These are phyloP conservation scores for Exaiptasia diaphana DNA, from an alignment of 64 coral and sea anemone genomes.

Conservation along the genomic window DNA sequence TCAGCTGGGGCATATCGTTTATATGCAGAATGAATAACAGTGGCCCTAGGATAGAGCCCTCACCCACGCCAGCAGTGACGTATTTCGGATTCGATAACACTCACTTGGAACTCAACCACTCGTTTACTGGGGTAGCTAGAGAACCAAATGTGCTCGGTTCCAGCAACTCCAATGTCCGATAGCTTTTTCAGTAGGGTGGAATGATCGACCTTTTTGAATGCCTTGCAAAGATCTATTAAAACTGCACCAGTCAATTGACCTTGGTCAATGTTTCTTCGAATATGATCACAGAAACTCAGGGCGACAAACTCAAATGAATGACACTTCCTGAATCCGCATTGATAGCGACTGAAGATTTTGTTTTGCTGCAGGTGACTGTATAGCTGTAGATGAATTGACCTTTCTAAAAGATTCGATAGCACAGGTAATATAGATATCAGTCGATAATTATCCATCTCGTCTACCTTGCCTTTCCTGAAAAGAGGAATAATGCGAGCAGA, in stretches of 20 bases:
- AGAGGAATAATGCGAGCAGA: neutral
- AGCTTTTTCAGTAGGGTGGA: neutral
- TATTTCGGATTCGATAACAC: neutral
- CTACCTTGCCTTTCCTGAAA: constrained; percentile 2
- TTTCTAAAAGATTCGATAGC: neutral
- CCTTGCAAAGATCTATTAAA: neutral
- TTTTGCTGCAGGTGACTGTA: neutral
- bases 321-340: neutral
- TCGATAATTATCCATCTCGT: neutral
- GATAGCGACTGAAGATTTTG: neutral
- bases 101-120: constrained; percentile 16
- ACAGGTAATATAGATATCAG: constrained; percentile 18
- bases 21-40: neutral
- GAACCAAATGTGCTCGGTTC: constrained; percentile 8
- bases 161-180: neutral
- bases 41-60: neutral
- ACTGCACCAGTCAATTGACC: neutral
- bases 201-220: neutral
- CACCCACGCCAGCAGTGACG: neutral
- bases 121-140: neutral
- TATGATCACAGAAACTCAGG: neutral
- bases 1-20: neutral
- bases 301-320: neutral
- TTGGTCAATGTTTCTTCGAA: neutral
- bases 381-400: neutral